Evolutionary conservation across 2,113 vertebrate species (phyloP), one percentile per base, ranked within the genome.

Genomic region (Alouatta palliata): DNA sequence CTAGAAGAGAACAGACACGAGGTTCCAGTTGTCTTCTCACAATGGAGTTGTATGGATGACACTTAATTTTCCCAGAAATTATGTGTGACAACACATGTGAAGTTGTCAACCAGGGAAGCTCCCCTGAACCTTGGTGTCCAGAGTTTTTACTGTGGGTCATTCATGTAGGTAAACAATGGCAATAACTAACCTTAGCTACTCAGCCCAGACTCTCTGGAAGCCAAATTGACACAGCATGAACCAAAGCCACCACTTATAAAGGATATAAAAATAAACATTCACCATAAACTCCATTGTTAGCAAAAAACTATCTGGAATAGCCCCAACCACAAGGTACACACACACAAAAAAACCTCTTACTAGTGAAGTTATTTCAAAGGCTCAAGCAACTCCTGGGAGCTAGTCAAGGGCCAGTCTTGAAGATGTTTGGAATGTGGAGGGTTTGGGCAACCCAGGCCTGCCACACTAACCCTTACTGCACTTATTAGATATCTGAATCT

Each of bases 31-130:
- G 71, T 70, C 54, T 17, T 64, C n/a, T 68, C 19, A 5, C 21
- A 4, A 2, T 8, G 40, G 3, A 30, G 32, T 10, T 0, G 0
- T 5, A 0, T 14, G 35, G 47, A 25, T 14, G 47, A 54, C 1
- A 10, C 16, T 17, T 3, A 2, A 13, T 71, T 64, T 40, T 32
- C 20, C 23, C 12, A 47, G 32, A 8, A 30, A 9, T 23, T 5
- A 11, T 10, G 2, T 32, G 6, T 13, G 56, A 43, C 40, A 45
- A 40, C 3, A 4, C 0, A 2, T 11, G 16, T 2, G 1, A n/a
- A 1, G 6, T 19, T 8, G 12, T n/a, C 45, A 35, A 1, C 3
- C 16, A 20, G 16, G 32, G 68, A 25, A 16, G 32, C 19, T 43
- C 25, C 6, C 0, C 3, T 47, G 17, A n/a, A 45, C 4, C n/a